Evolutionary conservation across 2,888 invertebrate species (phyloP).

Genomic region (Epistrophe grossulariae): DNA sequence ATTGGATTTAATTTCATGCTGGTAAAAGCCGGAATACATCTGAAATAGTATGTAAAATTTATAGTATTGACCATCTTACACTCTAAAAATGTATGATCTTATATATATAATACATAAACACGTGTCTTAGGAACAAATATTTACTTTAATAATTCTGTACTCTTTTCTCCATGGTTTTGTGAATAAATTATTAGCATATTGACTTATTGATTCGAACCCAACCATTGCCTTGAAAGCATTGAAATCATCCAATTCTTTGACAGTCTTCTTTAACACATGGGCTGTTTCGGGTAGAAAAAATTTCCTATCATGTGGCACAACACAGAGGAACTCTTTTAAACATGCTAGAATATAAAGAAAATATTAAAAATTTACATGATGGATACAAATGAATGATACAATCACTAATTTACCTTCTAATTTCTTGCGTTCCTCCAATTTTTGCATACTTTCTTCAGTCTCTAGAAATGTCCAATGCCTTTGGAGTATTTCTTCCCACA

Average conservation of each 20-base stretch:
- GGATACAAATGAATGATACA: neutral
- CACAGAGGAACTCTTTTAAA: constrained; percentile 90
- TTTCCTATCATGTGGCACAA: constrained; percentile 91
- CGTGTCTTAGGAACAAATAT: neutral
- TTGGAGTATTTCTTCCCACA: constrained; percentile 90
- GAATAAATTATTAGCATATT: constrained; percentile 93
- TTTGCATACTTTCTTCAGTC: constrained; percentile 91
- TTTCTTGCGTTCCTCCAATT: constrained; percentile 90
- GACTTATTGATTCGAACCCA: constrained; percentile 93
- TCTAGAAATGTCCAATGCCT: constrained; percentile 92
- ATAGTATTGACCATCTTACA: no score
- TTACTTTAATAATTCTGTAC: constrained; percentile 91
- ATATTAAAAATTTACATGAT: neutral
- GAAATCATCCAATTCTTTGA: constrained; percentile 89
- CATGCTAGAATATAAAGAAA: constrained; percentile 85
- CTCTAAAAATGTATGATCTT: neutral
- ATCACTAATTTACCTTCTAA: constrained; percentile 87
- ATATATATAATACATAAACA: no score
- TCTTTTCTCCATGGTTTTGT: constrained; percentile 96
- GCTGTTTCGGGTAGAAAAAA: constrained; percentile 91
- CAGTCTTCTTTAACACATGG: constrained; percentile 90
- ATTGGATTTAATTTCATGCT: constrained; percentile 93
- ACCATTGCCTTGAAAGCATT: constrained; percentile 92
- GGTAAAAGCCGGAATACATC: constrained; percentile 94
- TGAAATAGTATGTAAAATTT: constrained; percentile 80